phyloP scores from a whole-genome alignment of 2,113 vertebrate genomes.

The Poeciliopsis occidentalis region DNA sequence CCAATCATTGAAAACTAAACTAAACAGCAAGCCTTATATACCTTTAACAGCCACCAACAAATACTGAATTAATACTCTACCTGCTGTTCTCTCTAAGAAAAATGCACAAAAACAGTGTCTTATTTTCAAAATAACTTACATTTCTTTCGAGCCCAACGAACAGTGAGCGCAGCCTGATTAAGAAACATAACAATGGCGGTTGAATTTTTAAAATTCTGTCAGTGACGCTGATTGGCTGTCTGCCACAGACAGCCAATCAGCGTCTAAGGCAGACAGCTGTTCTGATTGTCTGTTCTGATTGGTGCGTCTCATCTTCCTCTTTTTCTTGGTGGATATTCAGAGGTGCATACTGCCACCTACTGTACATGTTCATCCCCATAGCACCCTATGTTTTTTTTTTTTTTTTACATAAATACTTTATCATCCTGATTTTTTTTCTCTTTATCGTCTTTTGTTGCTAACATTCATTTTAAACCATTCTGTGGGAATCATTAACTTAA shows the following conservation, averaged over 20 bases:
- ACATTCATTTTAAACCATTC: no score
- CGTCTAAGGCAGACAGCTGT: no score
- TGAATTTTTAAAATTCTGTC: conserved; percentile 63
- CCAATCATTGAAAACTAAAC: not conserved
- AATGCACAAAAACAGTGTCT: not conserved
- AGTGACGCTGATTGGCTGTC: conserved; percentile 54
- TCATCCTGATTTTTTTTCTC: no score
- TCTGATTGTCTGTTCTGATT: conserved; percentile 37
- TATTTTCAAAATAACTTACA: not conserved
- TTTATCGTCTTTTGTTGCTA: no score
- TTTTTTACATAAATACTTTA: no score
- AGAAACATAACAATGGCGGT: conserved; percentile 56
- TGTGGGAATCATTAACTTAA: no score
- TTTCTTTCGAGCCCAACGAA: not conserved
- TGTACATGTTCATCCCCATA: no score
- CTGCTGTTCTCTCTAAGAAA: not conserved
- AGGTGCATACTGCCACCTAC: no score
- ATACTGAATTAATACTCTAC: not conserved
- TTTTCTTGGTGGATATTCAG: not conserved
- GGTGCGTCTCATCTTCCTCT: conserved; percentile 35
- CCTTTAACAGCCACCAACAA: not conserved
- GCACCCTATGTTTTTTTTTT: no score
- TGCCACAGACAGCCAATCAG: not conserved
- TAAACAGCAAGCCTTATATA: not conserved
- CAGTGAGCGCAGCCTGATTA: not conserved